Evolutionary conservation across 2,797 vertebrate species (phyloP), one percentile per base, ranked within the genome.

Genomic region (Mus spretus): DNA sequence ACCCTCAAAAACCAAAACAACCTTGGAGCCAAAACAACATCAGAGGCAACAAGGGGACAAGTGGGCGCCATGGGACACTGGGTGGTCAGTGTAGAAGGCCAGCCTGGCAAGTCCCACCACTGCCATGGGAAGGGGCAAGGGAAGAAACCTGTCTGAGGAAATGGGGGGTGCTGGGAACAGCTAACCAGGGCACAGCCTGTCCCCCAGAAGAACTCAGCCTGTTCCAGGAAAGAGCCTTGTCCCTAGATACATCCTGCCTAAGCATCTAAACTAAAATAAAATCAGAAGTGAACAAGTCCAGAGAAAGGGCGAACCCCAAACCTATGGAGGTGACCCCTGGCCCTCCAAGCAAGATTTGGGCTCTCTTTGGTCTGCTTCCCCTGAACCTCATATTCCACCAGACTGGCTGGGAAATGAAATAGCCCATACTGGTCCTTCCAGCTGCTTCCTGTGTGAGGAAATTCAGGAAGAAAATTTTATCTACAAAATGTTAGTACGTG

Each of bases 331-430:
- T 86, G 85, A 93, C 19, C 59, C 63, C 22, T 44, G 19, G 59
- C 53, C 31, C 59, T 47, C 85, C 1, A 10, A 28, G 3, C 5
- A n/a, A 77, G 61, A 22, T 37, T 24, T 24, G 17, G 34, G n/a
- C 24, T 74, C 57, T 55, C 55, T 57, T 40, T n/a, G 12, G 9
- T 44, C 44, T 44, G 93, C 31, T 80, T 24, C 31, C 6, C 14
- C 2, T 40, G 72, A 81, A 65, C 70, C 24, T 4, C 19, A 61
- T 17, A 1, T 15, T 28, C 65, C 31, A 63, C 65, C 19, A 65
- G 44, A 24, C 31, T 12, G 59, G 37, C 57, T 3, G 12, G 0
- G n/a, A 14, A 1, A 17, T 75, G 0, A 1, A 6, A 0, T 4
- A 31, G 47, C 50, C 47, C 65, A 55, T 4, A 26, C 24, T 50